Evolutionary conservation across 35 echinoderm and acorn worm species (phyloP), one percentile per base, ranked within the genome.

Genomic region (Acanthaster planci): DNA sequence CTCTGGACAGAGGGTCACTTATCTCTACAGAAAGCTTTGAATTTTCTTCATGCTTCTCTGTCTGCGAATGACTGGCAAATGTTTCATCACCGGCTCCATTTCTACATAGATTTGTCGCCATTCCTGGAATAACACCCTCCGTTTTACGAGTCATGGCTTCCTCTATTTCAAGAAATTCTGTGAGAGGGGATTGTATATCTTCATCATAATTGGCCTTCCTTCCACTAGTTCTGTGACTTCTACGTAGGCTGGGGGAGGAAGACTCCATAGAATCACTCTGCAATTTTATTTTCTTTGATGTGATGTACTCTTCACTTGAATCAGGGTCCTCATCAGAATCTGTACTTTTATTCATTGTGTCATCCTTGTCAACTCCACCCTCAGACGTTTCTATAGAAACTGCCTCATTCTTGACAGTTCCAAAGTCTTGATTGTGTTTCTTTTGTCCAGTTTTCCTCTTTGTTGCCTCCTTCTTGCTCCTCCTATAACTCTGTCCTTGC

Each of bases 1-100:
- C n/a, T n/a, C n/a, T n/a, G n/a, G n/a, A n/a, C n/a, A 83, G 55
- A 55, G 23, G 21, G 32, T 83, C 51, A 8, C 80, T 50, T 55
- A 55, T 60, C 31, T 15, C 8, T 50, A 6, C 77, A 4, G 29
- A 37, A 9, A 18, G 36, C 36, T 78, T 12, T 15, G 16, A 12
- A 40, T 10, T 78, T 21, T 78, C 39, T 35, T 3, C 32, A 38
- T 78, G 36, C 5, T 78, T 78, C 38, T 38, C 37, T 14, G 17
- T 40, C 5, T 35, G 8, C 34, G 0, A 21, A 38, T n/a, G 4
- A 2, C 19, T 35, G 37, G 15, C 19, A 79, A 38, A 39, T 19
- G 37, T 79, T 18, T 35, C 60, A 27, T 23, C 60, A 17, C 32
- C 60, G 18, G 3, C 32, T 4, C 37, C 77, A 19, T 37, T 50